Evolutionary conservation across 2,888 invertebrate genomes (phyloP).

Genomic region (Himalopsyche kuldschensis): DNA sequence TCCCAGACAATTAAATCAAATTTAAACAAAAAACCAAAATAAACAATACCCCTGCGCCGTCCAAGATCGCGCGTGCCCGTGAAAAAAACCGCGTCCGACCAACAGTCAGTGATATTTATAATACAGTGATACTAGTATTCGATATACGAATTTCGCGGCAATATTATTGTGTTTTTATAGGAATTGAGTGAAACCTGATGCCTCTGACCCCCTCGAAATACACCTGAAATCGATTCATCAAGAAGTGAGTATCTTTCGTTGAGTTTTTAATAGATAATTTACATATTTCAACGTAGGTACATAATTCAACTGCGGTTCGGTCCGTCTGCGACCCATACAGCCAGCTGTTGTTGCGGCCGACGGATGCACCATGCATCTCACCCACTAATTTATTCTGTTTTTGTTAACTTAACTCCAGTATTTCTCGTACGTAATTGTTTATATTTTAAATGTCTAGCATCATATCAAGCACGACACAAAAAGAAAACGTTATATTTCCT

Average conservation of each 20-base stretch:
- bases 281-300: background rate
- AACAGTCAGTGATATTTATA: background rate
- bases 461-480: too few species aligned
- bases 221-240: constrained; percentile 6
- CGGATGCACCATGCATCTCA: background rate
- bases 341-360: background rate
- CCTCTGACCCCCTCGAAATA: constrained; percentile 1
- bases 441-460: too few species aligned
- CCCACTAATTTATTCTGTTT: background rate
- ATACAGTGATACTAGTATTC: background rate
- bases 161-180: background rate
- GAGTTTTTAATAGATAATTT: constrained; percentile 16
- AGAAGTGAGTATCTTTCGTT: constrained; percentile 15
- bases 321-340: background rate
- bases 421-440: too few species aligned
- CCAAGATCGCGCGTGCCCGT: background rate
- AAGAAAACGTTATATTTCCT: too few species aligned
- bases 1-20: background rate
- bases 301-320: background rate
- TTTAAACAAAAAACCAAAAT: background rate
- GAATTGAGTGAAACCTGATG: constrained; percentile 9
- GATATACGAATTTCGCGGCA: constrained; percentile 8
- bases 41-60: background rate
- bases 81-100: background rate
- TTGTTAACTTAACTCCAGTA: background rate